A percentile compares a stretch with the other conserved stretches of the same genome.
These are phyloP conservation scores for Camelus dromedarius DNA, from an alignment of 2,113 vertebrate genomes.

Conservation along the genomic window DNA sequence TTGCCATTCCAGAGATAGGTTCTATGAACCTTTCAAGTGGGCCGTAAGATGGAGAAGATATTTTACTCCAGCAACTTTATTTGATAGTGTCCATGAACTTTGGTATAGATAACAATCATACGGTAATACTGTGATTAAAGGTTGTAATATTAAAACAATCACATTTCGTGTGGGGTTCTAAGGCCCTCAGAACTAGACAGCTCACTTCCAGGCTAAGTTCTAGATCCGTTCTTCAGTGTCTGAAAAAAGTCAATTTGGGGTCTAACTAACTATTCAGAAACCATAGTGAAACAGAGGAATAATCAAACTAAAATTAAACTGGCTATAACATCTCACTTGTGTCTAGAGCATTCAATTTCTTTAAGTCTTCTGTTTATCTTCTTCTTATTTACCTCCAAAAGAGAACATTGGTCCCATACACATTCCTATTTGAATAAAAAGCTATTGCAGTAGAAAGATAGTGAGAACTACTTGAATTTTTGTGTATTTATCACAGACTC, in stretches of 20 bases:
- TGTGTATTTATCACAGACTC: not conserved
- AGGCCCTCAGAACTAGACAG: not conserved
- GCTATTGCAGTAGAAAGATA: not conserved
- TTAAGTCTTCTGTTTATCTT: not conserved
- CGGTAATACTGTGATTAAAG: not conserved
- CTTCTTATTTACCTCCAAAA: not conserved
- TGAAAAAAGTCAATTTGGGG: not conserved
- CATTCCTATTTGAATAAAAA: not conserved
- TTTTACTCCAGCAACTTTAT: not conserved
- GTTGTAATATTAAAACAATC: not conserved
- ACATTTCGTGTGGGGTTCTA: not conserved
- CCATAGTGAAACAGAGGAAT: not conserved
- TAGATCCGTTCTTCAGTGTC: not conserved
- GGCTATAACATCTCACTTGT: not conserved
- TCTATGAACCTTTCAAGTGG: not conserved
- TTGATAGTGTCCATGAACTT: not conserved
- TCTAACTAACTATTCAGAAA: not conserved
- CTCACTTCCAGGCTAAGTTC: not conserved
- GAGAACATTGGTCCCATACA: not conserved
- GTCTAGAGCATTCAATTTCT: not conserved
- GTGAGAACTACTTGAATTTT: not conserved
- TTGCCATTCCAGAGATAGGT: not conserved
- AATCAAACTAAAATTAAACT: not conserved
- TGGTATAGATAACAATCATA: not conserved
- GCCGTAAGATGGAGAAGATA: not conserved